Evolutionary conservation across 1,140 invertebrate species (phyloP).

Genomic region (Drosophila ironensis): DNA sequence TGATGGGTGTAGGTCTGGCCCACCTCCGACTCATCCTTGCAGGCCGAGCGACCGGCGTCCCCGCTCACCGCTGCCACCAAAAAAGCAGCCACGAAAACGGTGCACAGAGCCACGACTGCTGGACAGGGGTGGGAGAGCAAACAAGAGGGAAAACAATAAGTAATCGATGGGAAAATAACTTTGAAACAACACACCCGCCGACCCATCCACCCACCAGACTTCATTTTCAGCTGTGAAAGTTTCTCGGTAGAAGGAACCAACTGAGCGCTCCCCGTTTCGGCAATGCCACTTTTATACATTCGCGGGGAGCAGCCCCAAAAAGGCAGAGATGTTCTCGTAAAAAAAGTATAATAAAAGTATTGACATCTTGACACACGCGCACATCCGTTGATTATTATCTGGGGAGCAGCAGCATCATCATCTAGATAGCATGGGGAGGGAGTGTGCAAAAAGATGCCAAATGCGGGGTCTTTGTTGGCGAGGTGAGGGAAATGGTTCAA

Average conservation of each 20-base stretch:
- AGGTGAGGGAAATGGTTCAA: no score
- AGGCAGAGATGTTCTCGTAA: neutral
- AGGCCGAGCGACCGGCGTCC: conserved; percentile 70
- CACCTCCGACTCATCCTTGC: conserved; percentile 62
- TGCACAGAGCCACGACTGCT: conserved; percentile 38
- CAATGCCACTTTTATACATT: conserved; percentile 56
- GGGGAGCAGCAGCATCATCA: conserved; percentile 1
- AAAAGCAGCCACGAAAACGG: conserved; percentile 42
- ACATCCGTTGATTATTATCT: conserved; percentile 67
- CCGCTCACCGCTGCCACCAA: conserved; percentile 36
- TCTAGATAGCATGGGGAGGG: conserved; percentile 9
- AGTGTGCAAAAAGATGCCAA: no score
- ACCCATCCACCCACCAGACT: conserved; percentile 49
- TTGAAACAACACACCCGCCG: neutral
- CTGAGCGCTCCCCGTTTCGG: conserved; percentile 31
- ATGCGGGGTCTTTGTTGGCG: no score
- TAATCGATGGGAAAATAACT: conserved; percentile 11
- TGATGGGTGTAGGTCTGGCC: conserved; percentile 69
- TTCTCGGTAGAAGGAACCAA: conserved; percentile 37
- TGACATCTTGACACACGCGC: conserved; percentile 50
- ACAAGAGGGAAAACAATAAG: conserved; percentile 2
- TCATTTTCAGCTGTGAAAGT: conserved; percentile 57
- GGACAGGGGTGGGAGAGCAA: neutral
- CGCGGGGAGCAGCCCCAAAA: conserved; percentile 2
- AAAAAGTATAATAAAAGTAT: conserved; percentile 38